Evolutionary conservation across 1,140 invertebrate species (phyloP), one percentile per base, ranked within the genome.

Genomic region (Drosophila bocki): DNA sequence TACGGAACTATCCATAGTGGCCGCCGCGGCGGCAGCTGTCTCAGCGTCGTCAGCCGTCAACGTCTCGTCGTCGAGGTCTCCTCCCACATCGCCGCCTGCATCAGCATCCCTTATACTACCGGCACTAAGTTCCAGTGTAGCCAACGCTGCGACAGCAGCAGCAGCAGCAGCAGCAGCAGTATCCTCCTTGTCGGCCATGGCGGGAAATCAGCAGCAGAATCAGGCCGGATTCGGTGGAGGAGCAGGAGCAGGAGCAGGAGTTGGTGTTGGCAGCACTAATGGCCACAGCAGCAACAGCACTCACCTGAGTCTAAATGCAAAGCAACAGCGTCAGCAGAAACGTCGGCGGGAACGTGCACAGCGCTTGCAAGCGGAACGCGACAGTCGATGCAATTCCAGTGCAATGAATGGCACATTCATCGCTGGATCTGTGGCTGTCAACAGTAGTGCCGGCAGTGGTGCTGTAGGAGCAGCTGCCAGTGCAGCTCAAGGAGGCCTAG

Each of bases 341-440:
- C 95, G 96, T 92, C 95, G 97, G 91, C 95, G 96, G 93, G 96
- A 97, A 94, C 95, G 97, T 92, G 96, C 96, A 82, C 96, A 96
- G 94, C 96, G 96, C 93, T 96, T 97, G 95, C 95, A 96, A 94
- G 96, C 96, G 92, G 95, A 96, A 94, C 95, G 96, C 93, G 91
- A 92, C 76, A 91, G 74, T 60, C 91, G 91, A 35, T 83, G 83
- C 48, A 80, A 77, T 53, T 75, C 78, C 45, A 80, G 37, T 64
- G 68, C 78, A 37, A 51, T 88, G 32, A 84, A 64, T 62, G 74
- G 72, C 41, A 62, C 68, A 7, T 48, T 70, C 9, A 78, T 82
- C 29, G 80, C 68, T 19, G 86, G 80, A 19, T 65, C 81, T 42
- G 58, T 70, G 60, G 50, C 54, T 15, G 53, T 62, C 35, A 54